A percentile compares a stretch with the other conserved stretches of the same genome.
Evolutionary conservation across 1,140 invertebrate species (phyloP).

Genomic region (Drosophila bifasciata): DNA sequence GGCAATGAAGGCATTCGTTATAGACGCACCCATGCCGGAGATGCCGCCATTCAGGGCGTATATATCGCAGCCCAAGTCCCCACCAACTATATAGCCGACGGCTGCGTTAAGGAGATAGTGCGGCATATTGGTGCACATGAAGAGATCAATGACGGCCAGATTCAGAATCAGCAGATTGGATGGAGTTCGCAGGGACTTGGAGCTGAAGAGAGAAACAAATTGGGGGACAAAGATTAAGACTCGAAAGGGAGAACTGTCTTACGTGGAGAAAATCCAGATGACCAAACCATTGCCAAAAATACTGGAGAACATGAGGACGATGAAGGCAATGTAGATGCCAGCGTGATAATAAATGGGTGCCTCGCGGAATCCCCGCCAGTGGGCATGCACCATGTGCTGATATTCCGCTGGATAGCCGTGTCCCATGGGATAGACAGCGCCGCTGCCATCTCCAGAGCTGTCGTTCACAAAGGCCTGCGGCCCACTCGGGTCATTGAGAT

Average conservation of each 20-base stretch:
- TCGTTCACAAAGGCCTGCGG: constrained; percentile 55
- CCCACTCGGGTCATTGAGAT: constrained; percentile 58
- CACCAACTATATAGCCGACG: constrained; percentile 87
- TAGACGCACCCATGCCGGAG: constrained; percentile 89
- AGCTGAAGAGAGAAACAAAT: constrained; percentile 83
- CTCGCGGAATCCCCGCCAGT: constrained; percentile 89
- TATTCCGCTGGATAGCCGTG: constrained; percentile 90
- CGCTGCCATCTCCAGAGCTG: constrained; percentile 33
- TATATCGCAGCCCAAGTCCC: constrained; percentile 89
- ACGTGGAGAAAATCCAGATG: constrained; percentile 92
- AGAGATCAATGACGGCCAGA: constrained; percentile 90
- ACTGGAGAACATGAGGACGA: constrained; percentile 88
- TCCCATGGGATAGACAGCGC: constrained; percentile 84
- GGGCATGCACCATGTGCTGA: constrained; percentile 88
- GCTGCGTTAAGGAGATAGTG: constrained; percentile 88
- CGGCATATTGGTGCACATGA: constrained; percentile 91
- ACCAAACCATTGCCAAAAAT: constrained; percentile 91
- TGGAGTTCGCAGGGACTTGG: constrained; percentile 89
- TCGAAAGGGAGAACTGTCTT: constrained; percentile 68
- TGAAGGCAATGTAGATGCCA: constrained; percentile 89
- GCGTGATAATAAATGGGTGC: constrained; percentile 90
- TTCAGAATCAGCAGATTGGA: constrained; percentile 93
- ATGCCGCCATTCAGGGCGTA: constrained; percentile 88
- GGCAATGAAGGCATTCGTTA: constrained; percentile 90
- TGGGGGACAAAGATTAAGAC: neutral